Evolutionary conservation across 2,888 invertebrate species (phyloP), one percentile per base, ranked within the genome.

Genomic region (Plusia festucae): DNA sequence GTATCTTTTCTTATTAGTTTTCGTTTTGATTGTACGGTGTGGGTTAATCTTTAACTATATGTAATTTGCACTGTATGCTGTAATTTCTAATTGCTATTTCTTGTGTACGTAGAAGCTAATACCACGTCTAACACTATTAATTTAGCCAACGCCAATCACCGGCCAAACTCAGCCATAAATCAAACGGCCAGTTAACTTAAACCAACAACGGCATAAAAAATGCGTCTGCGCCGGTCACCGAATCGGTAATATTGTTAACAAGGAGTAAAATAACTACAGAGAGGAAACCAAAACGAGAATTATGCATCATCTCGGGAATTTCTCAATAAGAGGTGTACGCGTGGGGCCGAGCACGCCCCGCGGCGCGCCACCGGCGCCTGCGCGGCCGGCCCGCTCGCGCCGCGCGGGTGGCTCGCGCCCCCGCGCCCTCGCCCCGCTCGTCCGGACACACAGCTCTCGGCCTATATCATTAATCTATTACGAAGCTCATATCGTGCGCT

Each of bases 391-490:
- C 81, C 84, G 73, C 84, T 89, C 85, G 60, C 81, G 67, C 56
- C 62, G 65, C 72, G 67, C 66, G 70, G 82, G 81, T 84, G 83
- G 85, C 87, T 87, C 81, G 81, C 80, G 81, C 86, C 82, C 79
- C 30, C 30, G 30, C 30, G 30, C 30, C 86, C 82, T 76, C 83
- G 84, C 68, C 82, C 71, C 78, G 18, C 54, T 52, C 62, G 18
- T 54, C 88, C 86, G 90, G 90, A 91, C 85, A 88, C 91, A 90
- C 89, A 88, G 87, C 88, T 89, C 85, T 85, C 89, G 89, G 88
- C 89, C 92, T 88, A 89, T 93, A 93, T 93, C 94, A 94, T 94
- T 94, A 93, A 94, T 94, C 93, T 94, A 94, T 94, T 94, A 93
- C 90, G 82, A 78, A 81, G 84, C 83, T 85, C 87, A 88, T 88